Evolutionary conservation across 2,888 invertebrate species (phyloP), one percentile per base, ranked within the genome.

Genomic region (Agonopterix heracliana): DNA sequence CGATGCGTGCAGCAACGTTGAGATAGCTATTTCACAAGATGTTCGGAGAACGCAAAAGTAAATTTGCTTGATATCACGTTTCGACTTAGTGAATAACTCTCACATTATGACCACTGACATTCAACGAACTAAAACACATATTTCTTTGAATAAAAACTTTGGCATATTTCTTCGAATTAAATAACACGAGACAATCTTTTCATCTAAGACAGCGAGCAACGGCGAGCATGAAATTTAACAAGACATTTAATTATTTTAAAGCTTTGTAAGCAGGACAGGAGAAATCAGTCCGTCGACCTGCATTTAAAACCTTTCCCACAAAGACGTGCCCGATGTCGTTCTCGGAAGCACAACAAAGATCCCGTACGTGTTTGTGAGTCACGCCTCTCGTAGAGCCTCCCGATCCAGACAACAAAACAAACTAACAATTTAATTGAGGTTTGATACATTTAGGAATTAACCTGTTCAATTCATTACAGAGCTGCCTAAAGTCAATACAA

Each of bases 281-380:
- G 78, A 81, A 82, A 81, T 79, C 79, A 69, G 82, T 73, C 75
- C 81, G 67, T 71, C 78, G 84, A 81, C 81, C 81, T 74, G 81
- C 73, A 78, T 81, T 79, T 68, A 78, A 71, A 74, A 71, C 75
- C 78, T 80, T 86, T 81, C 78, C 79, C 83, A 85, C 84, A 82
- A 81, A 81, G 79, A 78, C 66, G 69, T 69, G 70, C 65, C 75
- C 72, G 74, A 65, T 66, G 74, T 68, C 75, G 70, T 88, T 88
- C 87, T 80, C 71, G 73, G 87, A 88, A 88, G 74, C 74, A 76
- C 71, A 85, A 88, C 87, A 87, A 88, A 87, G 88, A 84, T 88
- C 84, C 83, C 80, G 78, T 74, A 68, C 78, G 64, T 62, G 72
- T 74, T 70, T 69, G 75, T 86, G 87, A 86, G 70, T 86, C 87